Base-by-base conservation (phyloP, 1,140 invertebrate species). In the Drosophila equinoxialis region DNA sequence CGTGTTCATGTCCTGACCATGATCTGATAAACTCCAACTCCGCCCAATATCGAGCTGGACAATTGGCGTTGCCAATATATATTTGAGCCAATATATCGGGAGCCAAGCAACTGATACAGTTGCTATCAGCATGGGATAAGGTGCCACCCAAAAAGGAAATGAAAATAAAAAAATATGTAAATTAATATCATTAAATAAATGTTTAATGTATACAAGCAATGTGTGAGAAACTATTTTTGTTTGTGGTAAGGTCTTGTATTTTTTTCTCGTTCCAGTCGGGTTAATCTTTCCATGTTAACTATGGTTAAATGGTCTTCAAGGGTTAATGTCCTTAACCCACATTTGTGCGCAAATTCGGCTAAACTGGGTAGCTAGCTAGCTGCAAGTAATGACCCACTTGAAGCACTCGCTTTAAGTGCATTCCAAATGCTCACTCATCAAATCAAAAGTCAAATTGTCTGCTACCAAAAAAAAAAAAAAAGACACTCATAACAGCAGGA, bases 401-500 rank as follows among this genome's bases (percentile, higher is more conserved):
- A 54, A 45, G 41, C 20, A 13, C 45, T 73, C 72, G 68, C 37
- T 33, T 75, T 63, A 69, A 75, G 65, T 77, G 68, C 75, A 71
- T 77, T 77, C 45, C 66, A 71, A 77, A 77, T 71, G 74, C 75
- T 71, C 68, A 67, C 74, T 77, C 74, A 77, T 77, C 75, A 67
- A 77, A 77, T 77, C 75, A 77, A 77, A 77, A 77, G 74, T 71
- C 74, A 71, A 77, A 77, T 65, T 77, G 68, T 77, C 74, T 71
- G 61, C 60, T 63, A 48, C 26, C n/a, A 26, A 37, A 42, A 61
- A 61, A 41, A 37, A 42, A 14, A 7, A 14, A 41, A n/a, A 35
- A 13, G 65, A 63, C 59, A 57, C 60, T 72, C 70, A 64, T 76
- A 65, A 76, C 72, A 51, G 51, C 67, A 23, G 60, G 58, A 51